Evolutionary conservation across 2,797 vertebrate genomes (phyloP).

Genomic region (Myotis daubentonii): DNA sequence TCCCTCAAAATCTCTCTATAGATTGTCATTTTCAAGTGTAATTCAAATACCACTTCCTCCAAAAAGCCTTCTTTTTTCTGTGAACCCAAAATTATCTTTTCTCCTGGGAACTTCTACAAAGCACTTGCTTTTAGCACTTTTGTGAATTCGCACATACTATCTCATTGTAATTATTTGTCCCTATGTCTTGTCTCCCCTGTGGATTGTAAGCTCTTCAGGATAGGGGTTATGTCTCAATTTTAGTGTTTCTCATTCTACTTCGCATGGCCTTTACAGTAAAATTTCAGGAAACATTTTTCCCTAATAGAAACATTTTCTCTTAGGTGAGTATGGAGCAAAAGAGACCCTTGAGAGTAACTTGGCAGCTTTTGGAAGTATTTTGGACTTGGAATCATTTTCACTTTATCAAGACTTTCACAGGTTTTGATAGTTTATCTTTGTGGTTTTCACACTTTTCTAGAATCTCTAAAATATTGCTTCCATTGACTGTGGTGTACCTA

Average conservation of each 20-base stretch:
- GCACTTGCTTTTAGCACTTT: neutral
- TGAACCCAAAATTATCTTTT: neutral
- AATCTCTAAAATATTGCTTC: neutral
- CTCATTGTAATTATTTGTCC: neutral
- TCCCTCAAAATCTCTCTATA: neutral
- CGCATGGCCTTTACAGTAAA: neutral
- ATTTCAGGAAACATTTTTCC: slow-evolving; percentile 1
- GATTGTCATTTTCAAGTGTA: neutral
- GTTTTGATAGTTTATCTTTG: neutral
- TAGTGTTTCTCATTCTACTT: neutral
- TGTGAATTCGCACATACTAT: neutral
- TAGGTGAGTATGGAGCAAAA: neutral
- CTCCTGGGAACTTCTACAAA: neutral
- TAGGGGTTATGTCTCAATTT: neutral
- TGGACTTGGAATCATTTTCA: neutral
- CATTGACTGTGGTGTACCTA: neutral
- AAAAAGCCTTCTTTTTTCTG: neutral
- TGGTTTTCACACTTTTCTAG: neutral
- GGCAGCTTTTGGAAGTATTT: neutral
- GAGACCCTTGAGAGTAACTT: neutral
- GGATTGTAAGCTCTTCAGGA: neutral
- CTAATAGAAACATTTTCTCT: neutral
- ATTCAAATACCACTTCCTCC: neutral
- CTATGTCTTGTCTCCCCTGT: neutral
- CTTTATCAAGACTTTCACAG: neutral